A percentile compares a stretch with the other conserved stretches of the same genome.
Conservation (phyloP, 2,797 vertebrate species). For the Argyrosomus regius region DNA sequence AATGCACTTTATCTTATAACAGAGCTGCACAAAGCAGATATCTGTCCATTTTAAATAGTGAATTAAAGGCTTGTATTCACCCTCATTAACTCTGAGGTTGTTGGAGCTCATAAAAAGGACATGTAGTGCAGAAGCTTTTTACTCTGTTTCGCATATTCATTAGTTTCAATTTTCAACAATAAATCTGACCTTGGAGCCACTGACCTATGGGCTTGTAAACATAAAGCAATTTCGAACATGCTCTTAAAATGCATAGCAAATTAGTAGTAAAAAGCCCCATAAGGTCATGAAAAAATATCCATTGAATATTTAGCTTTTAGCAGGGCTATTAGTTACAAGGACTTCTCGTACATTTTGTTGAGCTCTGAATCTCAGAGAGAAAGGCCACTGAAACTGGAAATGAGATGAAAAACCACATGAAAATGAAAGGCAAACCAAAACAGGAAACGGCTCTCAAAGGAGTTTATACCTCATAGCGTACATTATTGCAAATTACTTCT, state of each 20-base stretch:
- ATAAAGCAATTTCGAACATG: slow-evolving; percentile 75
- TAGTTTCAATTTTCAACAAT: slow-evolving; percentile 72
- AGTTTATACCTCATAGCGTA: slow-evolving; percentile 12
- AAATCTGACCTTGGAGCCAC: slow-evolving; percentile 70
- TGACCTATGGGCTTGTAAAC: slow-evolving; percentile 82
- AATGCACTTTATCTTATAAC: slow-evolving; percentile 11
- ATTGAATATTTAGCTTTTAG: slow-evolving; percentile 70
- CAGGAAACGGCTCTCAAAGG: slow-evolving; percentile 3
- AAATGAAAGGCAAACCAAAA: slow-evolving; percentile 1
- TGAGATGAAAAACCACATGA: neutral
- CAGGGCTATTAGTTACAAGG: slow-evolving; percentile 50
- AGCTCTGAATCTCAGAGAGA: slow-evolving; percentile 13
- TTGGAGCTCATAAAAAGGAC: slow-evolving; percentile 69
- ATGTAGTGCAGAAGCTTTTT: slow-evolving; percentile 71
- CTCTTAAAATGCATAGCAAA: slow-evolving; percentile 80
- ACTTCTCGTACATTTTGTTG: slow-evolving; percentile 24
- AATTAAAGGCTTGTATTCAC: slow-evolving; percentile 69
- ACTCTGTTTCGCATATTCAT: slow-evolving; percentile 75
- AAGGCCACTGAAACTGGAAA: slow-evolving; percentile 1
- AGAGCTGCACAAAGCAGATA: slow-evolving; percentile 34
- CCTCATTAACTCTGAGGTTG: slow-evolving; percentile 76
- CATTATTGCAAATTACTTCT: slow-evolving; percentile 25
- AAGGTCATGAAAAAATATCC: slow-evolving; percentile 72
- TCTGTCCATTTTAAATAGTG: slow-evolving; percentile 55
- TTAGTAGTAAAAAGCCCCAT: slow-evolving; percentile 81